Conservation (phyloP, 2,113 vertebrate genomes). For the Chamaetylas fuelleborni region DNA sequence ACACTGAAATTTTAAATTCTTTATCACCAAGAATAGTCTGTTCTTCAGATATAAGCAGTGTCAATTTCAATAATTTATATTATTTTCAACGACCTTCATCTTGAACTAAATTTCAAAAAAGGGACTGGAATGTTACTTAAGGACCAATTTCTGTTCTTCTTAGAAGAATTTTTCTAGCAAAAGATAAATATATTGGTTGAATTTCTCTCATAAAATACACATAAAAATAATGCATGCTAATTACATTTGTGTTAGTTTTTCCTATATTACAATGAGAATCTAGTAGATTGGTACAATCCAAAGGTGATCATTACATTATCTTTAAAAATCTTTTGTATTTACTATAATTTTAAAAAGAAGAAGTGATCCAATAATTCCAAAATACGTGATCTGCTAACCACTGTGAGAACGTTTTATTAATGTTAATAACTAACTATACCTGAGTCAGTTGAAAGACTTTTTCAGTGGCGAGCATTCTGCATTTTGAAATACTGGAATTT, state of each 20-base stretch:
- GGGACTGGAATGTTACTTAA: background rate
- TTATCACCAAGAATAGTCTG: background rate
- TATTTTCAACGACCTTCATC: background rate
- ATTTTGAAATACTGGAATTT: background rate
- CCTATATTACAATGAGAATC: background rate
- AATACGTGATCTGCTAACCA: background rate
- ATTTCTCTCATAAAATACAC: background rate
- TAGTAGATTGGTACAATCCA: background rate
- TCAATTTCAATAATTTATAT: background rate
- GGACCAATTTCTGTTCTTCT: background rate
- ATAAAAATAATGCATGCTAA: background rate
- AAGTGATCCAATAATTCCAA: background rate
- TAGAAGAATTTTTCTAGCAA: background rate
- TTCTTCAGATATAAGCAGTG: background rate
- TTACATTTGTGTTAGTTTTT: background rate
- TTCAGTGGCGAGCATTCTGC: background rate
- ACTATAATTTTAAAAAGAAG: background rate
- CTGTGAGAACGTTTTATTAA: background rate
- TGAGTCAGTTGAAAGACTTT: background rate
- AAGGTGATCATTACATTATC: background rate
- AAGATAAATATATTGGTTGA: background rate
- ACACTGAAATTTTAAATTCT: background rate
- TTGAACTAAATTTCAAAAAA: background rate
- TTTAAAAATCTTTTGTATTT: background rate
- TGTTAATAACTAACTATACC: background rate